These are phyloP conservation scores for Sebastes steindachneri DNA, from an alignment of 2,797 vertebrate genomes.

Conservation along the genomic window DNA sequence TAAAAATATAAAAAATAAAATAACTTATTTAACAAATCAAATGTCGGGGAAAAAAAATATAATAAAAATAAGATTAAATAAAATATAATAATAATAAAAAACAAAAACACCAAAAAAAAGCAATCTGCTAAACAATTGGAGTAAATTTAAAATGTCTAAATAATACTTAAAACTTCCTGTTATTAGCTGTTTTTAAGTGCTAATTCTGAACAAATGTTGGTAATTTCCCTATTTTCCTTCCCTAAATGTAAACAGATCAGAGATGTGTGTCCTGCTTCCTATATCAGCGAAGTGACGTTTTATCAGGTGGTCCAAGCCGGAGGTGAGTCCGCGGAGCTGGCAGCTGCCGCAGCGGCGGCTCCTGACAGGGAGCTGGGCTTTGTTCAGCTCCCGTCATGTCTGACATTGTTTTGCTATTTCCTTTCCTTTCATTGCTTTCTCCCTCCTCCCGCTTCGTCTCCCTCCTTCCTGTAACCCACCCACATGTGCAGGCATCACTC, in stretches of 20 bases:
- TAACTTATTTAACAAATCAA: too few relatives aligned
- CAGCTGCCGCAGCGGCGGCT: conserved; percentile 27
- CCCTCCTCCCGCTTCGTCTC: conserved; percentile 14
- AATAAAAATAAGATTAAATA: too few relatives aligned
- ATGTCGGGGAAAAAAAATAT: not conserved
- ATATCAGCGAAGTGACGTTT: conserved; percentile 5
- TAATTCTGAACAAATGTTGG: not conserved
- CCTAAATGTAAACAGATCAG: not conserved
- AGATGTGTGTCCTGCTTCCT: conserved; percentile 12
- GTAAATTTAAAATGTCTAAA: too few relatives aligned
- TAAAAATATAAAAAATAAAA: too few relatives aligned
- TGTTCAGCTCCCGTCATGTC: conserved; percentile 64
- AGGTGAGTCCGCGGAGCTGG: conserved; percentile 39
- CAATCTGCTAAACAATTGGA: too few relatives aligned
- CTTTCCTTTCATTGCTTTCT: conserved; percentile 46
- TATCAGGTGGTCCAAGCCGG: conserved; percentile 42
- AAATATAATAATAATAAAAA: too few relatives aligned
- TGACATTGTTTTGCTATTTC: conserved; percentile 67
- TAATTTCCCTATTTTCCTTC: not conserved
- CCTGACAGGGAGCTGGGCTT: conserved; percentile 46
- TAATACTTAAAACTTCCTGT: too few relatives aligned
- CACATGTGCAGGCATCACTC: conserved; percentile 59
- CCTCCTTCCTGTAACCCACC: conserved; percentile 46
- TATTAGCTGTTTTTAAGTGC: too few relatives aligned
- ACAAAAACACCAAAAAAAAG: too few relatives aligned